A percentile compares a stretch with the other conserved stretches of the same genome.
Evolutionary conservation across 2,113 vertebrate species (phyloP).

Genomic region (Proteles cristata): DNA sequence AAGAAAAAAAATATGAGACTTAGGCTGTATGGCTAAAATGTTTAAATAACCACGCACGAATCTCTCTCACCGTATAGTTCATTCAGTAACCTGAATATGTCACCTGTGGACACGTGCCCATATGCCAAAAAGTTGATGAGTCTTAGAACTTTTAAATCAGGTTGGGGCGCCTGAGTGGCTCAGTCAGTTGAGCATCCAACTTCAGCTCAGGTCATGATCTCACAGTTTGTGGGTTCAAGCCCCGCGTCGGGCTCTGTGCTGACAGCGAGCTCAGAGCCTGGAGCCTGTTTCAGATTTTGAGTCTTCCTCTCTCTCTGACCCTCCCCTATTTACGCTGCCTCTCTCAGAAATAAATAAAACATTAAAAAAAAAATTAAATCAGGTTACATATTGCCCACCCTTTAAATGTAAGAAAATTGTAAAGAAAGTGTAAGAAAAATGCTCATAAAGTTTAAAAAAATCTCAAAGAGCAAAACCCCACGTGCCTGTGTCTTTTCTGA

Average conservation of each 20-base stretch:
- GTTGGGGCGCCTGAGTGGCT: neutral
- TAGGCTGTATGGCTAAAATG: neutral
- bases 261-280: too few species aligned
- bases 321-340: too few species aligned
- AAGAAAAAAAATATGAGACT: neutral
- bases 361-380: neutral
- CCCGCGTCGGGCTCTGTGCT: too few species aligned
- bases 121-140: neutral
- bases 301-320: too few species aligned
- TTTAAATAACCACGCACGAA: neutral
- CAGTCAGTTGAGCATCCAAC: too few species aligned
- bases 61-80: neutral
- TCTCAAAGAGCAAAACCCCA: neutral
- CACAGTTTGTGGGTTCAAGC: too few species aligned
- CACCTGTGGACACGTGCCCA: neutral
- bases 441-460: neutral
- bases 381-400: neutral
- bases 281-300: too few species aligned
- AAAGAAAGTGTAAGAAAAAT: neutral
- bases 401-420: neutral
- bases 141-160: neutral
- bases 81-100: neutral
- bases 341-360: too few species aligned
- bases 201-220: too few species aligned
- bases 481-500: conserved; percentile 9